Evolutionary conservation across 1,140 invertebrate genomes (phyloP), one percentile per base, ranked within the genome.

Genomic region (Aphelinus atriplicis): DNA sequence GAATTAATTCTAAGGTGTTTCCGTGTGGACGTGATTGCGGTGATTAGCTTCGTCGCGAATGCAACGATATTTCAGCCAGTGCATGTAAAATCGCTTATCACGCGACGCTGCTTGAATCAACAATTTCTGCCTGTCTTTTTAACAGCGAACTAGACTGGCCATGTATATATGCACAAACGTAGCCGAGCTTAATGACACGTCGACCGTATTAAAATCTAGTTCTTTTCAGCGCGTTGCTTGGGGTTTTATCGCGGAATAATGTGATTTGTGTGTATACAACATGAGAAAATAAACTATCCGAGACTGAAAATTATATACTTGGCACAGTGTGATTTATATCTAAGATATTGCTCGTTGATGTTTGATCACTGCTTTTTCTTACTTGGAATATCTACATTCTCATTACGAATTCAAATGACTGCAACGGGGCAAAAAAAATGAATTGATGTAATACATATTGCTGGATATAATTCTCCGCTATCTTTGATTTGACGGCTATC

Each of bases 1-100:
- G 51, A 71, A 71, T 71, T 71, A 63, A 71, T 71, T 50, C 58
- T 55, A 47, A 63, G 57, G 68, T 70, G 57, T 70, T 70, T 51
- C 48, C 60, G 42, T 61, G 60, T 55, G 10, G 5, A 42, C 48
- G 10, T 53, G 26, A 72, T 65, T 64, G 5, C 62, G 46, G 62
- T 72, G 62, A 72, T 65, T 64, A 64, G 53, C 51, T 3, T 26
- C 26, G 9, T 3, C 48, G n/a, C 1, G 26, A 26, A 26, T 3
- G 48, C 47, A 42, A 42, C 47, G 47, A 71, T 71, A 71, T 71
- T 71, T 71, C 47, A 71, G 42, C 69, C 46, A 53, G 51, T 51
- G 26, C 26, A 26, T 26, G 26, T 43, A 45, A 53, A 45, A 26
- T 26, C 26, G 26, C 50, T 71, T 58, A 71, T 71, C 63, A 71